Conservation (phyloP, 2,113 vertebrate genomes). For the Calcarius ornatus region DNA sequence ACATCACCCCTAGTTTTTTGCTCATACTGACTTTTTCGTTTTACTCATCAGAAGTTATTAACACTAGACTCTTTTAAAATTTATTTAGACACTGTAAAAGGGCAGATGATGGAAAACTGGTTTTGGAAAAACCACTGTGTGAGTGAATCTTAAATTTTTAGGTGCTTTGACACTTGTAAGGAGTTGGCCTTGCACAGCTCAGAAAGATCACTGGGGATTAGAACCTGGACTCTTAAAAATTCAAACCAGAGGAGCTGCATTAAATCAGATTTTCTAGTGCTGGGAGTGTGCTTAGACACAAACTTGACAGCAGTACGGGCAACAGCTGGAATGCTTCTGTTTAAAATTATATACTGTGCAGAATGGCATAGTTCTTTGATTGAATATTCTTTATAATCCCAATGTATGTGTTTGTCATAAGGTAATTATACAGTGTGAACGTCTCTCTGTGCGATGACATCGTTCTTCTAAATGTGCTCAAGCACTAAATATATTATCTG, state of each 20-base stretch:
- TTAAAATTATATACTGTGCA: conserved; percentile 31
- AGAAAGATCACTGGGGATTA: neutral
- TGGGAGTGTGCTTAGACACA: neutral
- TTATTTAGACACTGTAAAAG: neutral
- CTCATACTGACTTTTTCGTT: neutral
- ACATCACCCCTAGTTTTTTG: neutral
- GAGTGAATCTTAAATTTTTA: neutral
- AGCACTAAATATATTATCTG: neutral
- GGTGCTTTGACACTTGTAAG: neutral
- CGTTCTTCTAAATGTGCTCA: neutral
- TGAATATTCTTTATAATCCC: conserved; percentile 39
- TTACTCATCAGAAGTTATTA: neutral
- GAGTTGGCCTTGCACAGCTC: neutral
- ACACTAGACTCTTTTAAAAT: neutral
- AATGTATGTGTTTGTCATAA: conserved; percentile 30
- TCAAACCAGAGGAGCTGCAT: neutral
- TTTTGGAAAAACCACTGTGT: neutral
- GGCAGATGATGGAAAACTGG: neutral
- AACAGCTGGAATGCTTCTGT: conserved; percentile 44
- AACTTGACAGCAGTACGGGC: neutral
- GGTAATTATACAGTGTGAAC: conserved; percentile 35
- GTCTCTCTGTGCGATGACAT: neutral
- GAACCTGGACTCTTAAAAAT: neutral
- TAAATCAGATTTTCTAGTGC: neutral
- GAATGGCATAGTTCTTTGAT: neutral